Percentiles rank a stretch among this genome's conserved stretches.
phyloP scores from a whole-genome alignment of 2,888 invertebrate species.

The Harpalus rubripes region DNA sequence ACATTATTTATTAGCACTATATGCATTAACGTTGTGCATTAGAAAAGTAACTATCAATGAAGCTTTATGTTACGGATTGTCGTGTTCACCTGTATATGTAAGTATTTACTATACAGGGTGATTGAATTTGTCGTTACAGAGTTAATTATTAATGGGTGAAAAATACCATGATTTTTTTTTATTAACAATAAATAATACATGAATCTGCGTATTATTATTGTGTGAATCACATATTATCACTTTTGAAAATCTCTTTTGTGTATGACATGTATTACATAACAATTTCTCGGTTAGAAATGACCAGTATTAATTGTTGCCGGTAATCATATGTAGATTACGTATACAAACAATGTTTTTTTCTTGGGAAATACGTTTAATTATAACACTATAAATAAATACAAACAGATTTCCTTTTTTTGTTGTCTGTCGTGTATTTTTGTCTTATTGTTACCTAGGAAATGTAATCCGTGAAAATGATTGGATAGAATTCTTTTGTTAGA shows the following conservation, averaged over 20 bases:
- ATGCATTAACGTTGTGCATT: too few relatives aligned
- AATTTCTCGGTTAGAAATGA: constrained; percentile 51
- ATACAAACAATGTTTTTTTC: constrained; percentile 60
- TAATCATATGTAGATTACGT: constrained; percentile 64
- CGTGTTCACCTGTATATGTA: too few relatives aligned
- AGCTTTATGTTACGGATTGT: too few relatives aligned
- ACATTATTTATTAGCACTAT: too few relatives aligned
- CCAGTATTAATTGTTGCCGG: constrained; percentile 55
- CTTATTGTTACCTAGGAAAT: constrained; percentile 7
- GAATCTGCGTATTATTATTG: neutral
- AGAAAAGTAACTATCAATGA: too few relatives aligned
- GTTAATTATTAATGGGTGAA: neutral
- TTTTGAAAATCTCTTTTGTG: neutral
- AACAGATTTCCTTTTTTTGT: neutral
- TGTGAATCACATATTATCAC: constrained; percentile 33
- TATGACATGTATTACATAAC: constrained; percentile 59
- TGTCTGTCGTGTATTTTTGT: constrained; percentile 19
- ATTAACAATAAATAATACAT: neutral
- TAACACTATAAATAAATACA: constrained; percentile 60
- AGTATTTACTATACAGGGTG: too few relatives aligned
- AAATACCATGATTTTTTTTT: neutral
- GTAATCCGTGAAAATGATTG: neutral
- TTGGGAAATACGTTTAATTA: constrained; percentile 65
- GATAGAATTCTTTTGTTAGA: neutral
- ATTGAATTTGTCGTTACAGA: too few relatives aligned